Evolutionary conservation across 2,113 vertebrate species (phyloP), one percentile per base, ranked within the genome.

Genomic region (Rousettus leschenaultii): DNA sequence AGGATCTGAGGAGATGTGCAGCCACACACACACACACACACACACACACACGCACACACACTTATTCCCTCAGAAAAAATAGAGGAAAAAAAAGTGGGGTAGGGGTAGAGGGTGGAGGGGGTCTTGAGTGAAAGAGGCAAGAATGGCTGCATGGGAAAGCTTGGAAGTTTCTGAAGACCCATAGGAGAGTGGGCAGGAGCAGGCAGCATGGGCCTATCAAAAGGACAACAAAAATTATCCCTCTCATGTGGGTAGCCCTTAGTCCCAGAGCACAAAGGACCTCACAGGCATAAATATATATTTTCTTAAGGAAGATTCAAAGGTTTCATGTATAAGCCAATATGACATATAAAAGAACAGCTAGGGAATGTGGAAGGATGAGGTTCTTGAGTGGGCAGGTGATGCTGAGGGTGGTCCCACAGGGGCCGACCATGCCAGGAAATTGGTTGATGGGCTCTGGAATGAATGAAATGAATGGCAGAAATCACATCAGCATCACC

Each of bases 351-450:
- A 28, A 68, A 35, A 53, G 82, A 74, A 45, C 30, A 92, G 16
- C 35, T 10, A 45, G 63, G 65, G 22, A 21, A 38, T 6, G 1
- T 10, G 43, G 16, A 77, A 83, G 53, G 21, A 40, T 2, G 33
- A 33, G 10, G 30, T 13, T 61, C 55, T 21, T 19, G 10, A 70
- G 7, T 66, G 75, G n/a, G n/a, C n/a, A n/a, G 33, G 48, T 40
- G 2, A 30, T 9, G 22, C 13, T 12, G 40, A 84, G 2, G 40
- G 40, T 38, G 40, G 57, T 13, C n/a, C 13, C 61, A 16, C 2
- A 55, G 18, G 51, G 3, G 4, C 26, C 0, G 0, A 6, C 26
- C 18, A 10, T 8, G 40, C 45, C 43, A 9, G 55, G 1, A 57
- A 45, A 45, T 7, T 2, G 57, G n/a, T 9, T n/a, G 83, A 65